Evolutionary conservation across 2,797 vertebrate species (phyloP).

Genomic region (Pangasius sanitwongsei): DNA sequence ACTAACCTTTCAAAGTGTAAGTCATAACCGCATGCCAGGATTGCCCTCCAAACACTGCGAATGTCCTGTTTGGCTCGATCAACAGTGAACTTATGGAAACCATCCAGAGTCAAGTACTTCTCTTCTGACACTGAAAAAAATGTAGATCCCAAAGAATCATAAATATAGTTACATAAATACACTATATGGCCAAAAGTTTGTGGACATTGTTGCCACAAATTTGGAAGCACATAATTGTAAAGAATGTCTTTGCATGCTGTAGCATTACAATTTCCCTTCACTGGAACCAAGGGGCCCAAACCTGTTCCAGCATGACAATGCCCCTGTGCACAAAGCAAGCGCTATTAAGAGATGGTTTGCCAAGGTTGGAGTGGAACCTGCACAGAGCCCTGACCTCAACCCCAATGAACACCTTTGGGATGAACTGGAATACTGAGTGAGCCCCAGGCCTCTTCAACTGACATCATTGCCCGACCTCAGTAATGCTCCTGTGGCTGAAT

Average conservation of each 20-base stretch:
- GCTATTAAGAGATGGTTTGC: neutral
- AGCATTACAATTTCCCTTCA: neutral
- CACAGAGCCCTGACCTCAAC: neutral
- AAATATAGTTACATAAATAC: neutral
- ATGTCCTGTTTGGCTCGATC: conserved; percentile 97
- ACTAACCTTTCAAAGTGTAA: conserved; percentile 95
- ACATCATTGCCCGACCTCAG: neutral
- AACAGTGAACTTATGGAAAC: conserved; percentile 93
- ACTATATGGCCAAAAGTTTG: neutral
- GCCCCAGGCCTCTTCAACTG: neutral
- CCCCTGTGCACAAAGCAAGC: neutral
- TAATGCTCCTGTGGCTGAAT: neutral
- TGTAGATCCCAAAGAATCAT: neutral
- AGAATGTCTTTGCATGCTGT: neutral
- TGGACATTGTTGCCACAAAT: neutral
- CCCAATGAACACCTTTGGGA: neutral
- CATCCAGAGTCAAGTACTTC: conserved; percentile 94
- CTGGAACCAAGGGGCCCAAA: neutral
- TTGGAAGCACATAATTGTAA: neutral
- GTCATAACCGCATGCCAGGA: conserved; percentile 94
- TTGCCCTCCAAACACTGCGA: conserved; percentile 95
- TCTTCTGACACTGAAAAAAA: conserved; percentile 86
- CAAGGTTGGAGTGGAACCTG: neutral
- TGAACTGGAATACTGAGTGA: neutral
- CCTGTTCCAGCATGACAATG: neutral